Evolutionary conservation across 1,140 invertebrate genomes (phyloP).

Genomic region (Procambarus clarkii): DNA sequence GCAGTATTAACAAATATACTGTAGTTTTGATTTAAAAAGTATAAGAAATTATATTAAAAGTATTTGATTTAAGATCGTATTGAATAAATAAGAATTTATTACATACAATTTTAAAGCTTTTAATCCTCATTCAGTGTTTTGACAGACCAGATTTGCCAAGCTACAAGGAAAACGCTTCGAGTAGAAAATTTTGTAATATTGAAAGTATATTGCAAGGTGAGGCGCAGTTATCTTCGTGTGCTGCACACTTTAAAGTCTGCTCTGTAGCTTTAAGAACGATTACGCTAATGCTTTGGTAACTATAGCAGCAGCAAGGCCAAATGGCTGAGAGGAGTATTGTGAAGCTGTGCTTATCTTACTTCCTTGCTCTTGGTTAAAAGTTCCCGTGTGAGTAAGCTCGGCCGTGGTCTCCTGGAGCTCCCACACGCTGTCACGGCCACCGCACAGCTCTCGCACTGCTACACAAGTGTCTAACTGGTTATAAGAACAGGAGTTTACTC

Average conservation of each 20-base stretch:
- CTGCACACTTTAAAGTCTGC: too few relatives aligned
- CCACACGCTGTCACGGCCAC: too few relatives aligned
- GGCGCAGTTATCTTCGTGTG: neutral
- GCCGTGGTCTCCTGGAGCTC: too few relatives aligned
- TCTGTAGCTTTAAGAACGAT: too few relatives aligned
- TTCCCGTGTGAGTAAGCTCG: too few relatives aligned
- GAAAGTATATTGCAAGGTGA: constrained; percentile 1
- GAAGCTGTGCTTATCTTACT: neutral
- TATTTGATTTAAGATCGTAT: neutral
- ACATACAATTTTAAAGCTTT: neutral
- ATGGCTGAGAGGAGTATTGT: too few relatives aligned
- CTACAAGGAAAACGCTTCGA: constrained; percentile 23
- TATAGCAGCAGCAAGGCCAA: too few relatives aligned
- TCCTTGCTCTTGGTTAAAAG: too few relatives aligned
- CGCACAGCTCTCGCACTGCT: too few relatives aligned
- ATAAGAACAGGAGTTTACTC: too few relatives aligned
- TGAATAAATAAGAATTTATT: neutral
- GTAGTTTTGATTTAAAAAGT: neutral
- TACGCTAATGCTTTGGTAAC: too few relatives aligned
- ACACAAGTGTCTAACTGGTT: too few relatives aligned
- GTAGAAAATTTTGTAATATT: neutral
- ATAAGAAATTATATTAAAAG: neutral
- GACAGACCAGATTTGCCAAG: constrained; percentile 47
- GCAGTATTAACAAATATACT: neutral
- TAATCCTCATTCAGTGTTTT: constrained; percentile 36